Evolutionary conservation across 1,140 invertebrate species (phyloP).

Genomic region (Dendroctonus valens): DNA sequence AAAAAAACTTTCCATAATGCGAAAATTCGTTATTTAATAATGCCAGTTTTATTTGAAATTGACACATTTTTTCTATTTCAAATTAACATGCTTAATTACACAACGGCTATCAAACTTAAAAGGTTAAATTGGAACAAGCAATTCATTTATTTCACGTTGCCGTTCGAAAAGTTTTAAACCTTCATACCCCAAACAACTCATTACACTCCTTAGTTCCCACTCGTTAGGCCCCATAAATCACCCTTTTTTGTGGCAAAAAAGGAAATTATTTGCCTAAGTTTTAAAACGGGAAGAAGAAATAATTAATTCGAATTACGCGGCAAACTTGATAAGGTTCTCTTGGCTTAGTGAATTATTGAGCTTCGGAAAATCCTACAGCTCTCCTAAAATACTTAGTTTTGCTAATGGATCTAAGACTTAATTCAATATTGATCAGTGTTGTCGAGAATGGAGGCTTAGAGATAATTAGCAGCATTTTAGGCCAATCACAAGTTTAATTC

Average conservation of each 20-base stretch:
- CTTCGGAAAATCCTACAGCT: not conserved
- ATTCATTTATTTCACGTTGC: too few relatives aligned
- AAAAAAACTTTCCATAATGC: too few relatives aligned
- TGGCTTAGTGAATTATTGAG: constrained; percentile 12
- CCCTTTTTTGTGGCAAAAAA: constrained; percentile 1
- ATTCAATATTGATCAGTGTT: too few relatives aligned
- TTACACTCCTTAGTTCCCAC: constrained; percentile 9
- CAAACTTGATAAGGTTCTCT: constrained; percentile 17
- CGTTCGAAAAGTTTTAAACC: not conserved
- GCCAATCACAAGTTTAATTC: too few relatives aligned
- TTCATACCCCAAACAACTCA: constrained; percentile 3
- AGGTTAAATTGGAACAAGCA: too few relatives aligned
- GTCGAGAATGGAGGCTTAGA: too few relatives aligned
- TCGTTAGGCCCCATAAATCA: constrained; percentile 14
- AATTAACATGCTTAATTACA: too few relatives aligned
- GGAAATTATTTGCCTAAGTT: constrained; percentile 13
- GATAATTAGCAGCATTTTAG: too few relatives aligned
- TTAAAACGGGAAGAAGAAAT: constrained; percentile 16
- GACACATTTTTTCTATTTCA: too few relatives aligned
- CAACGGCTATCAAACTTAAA: too few relatives aligned
- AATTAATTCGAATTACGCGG: constrained; percentile 18
- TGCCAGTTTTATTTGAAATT: too few relatives aligned
- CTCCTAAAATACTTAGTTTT: not conserved
- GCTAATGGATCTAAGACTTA: not conserved
- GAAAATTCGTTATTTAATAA: too few relatives aligned